Evolutionary conservation across 2,113 vertebrate species (phyloP).

Genomic region (Globicephala melas): DNA sequence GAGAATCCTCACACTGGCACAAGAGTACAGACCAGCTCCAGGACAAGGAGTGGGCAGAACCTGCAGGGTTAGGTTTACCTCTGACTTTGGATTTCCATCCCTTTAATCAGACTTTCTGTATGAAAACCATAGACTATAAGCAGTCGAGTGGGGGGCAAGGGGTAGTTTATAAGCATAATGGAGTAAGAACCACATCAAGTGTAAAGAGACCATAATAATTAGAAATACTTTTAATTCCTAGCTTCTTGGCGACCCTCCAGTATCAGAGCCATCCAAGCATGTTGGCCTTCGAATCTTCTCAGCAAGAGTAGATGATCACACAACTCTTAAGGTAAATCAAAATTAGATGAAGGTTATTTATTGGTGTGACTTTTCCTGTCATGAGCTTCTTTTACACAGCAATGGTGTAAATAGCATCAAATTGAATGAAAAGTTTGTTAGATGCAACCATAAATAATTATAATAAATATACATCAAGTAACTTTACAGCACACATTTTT

Average conservation of each 20-base stretch:
- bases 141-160: not conserved
- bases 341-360: conserved; percentile 83
- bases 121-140: not conserved
- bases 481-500: conserved; percentile 90
- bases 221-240: conserved; percentile 72
- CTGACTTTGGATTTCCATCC: not conserved
- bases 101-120: not conserved
- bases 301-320: conserved; percentile 39
- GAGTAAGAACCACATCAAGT: conserved; percentile 23
- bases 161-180: not conserved
- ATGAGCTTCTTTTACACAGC: conserved; percentile 88
- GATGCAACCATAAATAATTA: conserved; percentile 98
- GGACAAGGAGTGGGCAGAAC: not conserved
- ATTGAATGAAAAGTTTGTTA: conserved; percentile 88
- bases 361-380: conserved; percentile 87
- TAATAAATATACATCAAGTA: conserved; percentile 98
- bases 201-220: conserved; percentile 64
- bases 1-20: not conserved
- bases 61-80: not conserved
- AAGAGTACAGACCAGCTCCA: not conserved
- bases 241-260: conserved; percentile 26
- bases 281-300: not conserved
- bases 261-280: not conserved
- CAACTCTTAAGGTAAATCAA: conserved; percentile 32
- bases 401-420: conserved; percentile 84